Evolutionary conservation across 2,888 invertebrate species (phyloP), one percentile per base, ranked within the genome.

Genomic region (Ornithoptera alexandrae): DNA sequence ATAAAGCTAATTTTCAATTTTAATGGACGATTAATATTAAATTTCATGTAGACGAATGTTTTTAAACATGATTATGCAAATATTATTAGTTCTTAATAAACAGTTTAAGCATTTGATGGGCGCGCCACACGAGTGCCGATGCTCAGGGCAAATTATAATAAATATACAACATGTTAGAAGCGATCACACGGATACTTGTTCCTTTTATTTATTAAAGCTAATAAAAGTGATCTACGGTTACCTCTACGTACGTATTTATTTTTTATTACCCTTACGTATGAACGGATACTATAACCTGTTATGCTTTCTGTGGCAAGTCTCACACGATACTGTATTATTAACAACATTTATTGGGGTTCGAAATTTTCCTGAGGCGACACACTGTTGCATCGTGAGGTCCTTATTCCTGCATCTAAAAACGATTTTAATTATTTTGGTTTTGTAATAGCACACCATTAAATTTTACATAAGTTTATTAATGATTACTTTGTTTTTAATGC

Each of bases 151-250:
- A 90, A 90, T 92, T 92, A 91, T 86, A 91, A 92, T 92, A 92
- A 91, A 91, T 90, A 91, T 89, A 91, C 86, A 84, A 81, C 84
- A 84, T 87, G 87, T 89, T 90, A 86, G 87, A 87, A 89, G 90
- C 88, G 90, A 90, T 92, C 90, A 90, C 85, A 86, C 87, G 84
- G 83, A 87, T 88, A 86, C 86, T 87, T 87, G 86, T 85, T 87
- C 83, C 77, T 84, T 82, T 89, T 86, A 91, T 90, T 92, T 91
- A 92, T 91, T 82, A 85, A 81, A 82, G 89, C 91, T 85, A 91
- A 92, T 92, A 91, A 89, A 90, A 82, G 81, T 91, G 92, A 92
- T 89, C 82, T 84, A 92, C 89, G 90, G 86, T 88, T 89, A 91
- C 89, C 84, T 86, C 82, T 72, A 79, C 76, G 80, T 79, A 84